Evolutionary conservation across 1,140 invertebrate species (phyloP).

Genomic region (Bombus consobrinus): DNA sequence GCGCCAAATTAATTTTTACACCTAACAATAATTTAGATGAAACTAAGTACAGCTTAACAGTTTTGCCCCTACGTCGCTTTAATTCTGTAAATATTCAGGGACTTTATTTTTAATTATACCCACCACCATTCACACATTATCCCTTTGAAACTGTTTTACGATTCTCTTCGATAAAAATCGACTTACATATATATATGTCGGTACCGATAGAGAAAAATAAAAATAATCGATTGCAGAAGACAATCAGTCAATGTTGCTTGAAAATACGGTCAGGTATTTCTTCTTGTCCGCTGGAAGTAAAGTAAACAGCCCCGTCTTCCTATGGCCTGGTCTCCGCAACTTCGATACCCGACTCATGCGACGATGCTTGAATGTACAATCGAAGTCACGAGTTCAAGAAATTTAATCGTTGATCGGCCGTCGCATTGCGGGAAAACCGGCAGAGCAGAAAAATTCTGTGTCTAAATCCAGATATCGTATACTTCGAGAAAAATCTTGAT

Average conservation of each 20-base stretch:
- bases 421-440: slow-evolving; percentile 45
- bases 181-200: background rate
- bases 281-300: background rate
- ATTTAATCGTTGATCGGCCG: slow-evolving; percentile 40
- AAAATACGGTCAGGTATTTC: slow-evolving; percentile 41
- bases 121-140: too few species aligned
- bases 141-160: background rate
- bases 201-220: slow-evolving; percentile 31
- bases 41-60: too few species aligned
- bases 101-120: too few species aligned
- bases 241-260: slow-evolving; percentile 32
- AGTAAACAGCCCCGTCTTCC: slow-evolving; percentile 9
- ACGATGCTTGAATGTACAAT: slow-evolving; percentile 46
- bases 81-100: too few species aligned
- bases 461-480: background rate
- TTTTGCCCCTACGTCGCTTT: too few species aligned
- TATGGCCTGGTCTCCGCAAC: background rate
- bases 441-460: background rate
- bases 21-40: too few species aligned
- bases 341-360: slow-evolving; percentile 3
- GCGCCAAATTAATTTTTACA: too few species aligned
- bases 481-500: background rate
- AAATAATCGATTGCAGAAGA: slow-evolving; percentile 23
- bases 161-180: slow-evolving; percentile 37
- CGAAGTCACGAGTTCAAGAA: slow-evolving; percentile 34